Conservation (phyloP, 2,888 invertebrate species). For the Lithophane socia region DNA sequence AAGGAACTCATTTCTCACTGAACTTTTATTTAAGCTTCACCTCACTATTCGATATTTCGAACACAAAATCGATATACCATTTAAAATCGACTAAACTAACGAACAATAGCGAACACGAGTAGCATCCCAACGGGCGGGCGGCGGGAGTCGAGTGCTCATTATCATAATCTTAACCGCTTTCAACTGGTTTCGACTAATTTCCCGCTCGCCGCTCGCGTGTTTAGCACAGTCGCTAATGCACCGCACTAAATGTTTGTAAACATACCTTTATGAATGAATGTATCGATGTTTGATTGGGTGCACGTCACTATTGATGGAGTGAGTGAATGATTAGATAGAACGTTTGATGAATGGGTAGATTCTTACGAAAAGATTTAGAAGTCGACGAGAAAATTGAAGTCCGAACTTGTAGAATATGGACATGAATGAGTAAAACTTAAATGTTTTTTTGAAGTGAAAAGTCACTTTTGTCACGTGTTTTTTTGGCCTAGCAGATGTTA, state of each 20-base stretch:
- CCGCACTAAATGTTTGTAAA: conserved; percentile 70
- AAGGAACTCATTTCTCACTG: conserved; percentile 13
- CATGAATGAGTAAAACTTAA: background rate
- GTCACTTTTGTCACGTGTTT: background rate
- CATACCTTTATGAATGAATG: conserved; percentile 65
- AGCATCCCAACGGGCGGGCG: conserved; percentile 68
- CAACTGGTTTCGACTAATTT: conserved; percentile 77
- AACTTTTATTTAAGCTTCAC: background rate
- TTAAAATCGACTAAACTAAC: conserved; percentile 61
- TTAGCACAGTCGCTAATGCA: conserved; percentile 68
- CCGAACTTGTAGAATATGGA: conserved; percentile 1
- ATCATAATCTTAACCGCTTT: conserved; percentile 80
- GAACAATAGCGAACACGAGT: conserved; percentile 64
- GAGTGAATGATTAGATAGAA: conserved; percentile 36
- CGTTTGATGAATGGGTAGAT: conserved; percentile 33
- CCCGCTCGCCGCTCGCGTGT: conserved; percentile 73
- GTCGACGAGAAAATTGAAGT: background rate
- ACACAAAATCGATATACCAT: conserved; percentile 48
- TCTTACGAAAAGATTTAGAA: conserved; percentile 18
- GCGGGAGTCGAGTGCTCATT: conserved; percentile 71
- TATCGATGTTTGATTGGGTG: conserved; percentile 59
- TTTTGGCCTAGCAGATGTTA: background rate
- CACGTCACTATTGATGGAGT: conserved; percentile 53
- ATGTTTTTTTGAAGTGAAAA: no score
- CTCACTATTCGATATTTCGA: background rate